Evolutionary conservation across 2,797 vertebrate genomes (phyloP).

Genomic region (Poeciliopsis presidionis): DNA sequence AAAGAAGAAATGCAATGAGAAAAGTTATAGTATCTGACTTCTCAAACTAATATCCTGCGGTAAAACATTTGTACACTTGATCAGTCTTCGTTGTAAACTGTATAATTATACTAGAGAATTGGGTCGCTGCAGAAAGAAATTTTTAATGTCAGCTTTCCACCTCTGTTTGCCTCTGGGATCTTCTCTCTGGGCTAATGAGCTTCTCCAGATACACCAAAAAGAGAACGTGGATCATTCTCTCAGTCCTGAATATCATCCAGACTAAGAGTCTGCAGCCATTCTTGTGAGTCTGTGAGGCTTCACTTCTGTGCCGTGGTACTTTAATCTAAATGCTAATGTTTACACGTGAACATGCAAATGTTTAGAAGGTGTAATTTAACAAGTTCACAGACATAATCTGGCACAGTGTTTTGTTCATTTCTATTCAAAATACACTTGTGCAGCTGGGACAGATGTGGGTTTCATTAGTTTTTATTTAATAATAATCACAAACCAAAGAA

Average conservation of each 20-base stretch:
- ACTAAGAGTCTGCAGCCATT: not conserved
- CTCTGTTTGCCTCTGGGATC: slow-evolving; percentile 8
- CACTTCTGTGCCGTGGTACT: not conserved
- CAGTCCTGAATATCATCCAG: slow-evolving; percentile 9
- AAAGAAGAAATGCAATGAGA: slow-evolving; percentile 29
- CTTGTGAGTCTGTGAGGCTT: not conserved
- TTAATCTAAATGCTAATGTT: slow-evolving; percentile 22
- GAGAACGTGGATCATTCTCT: slow-evolving; percentile 8
- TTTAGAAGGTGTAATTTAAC: slow-evolving; percentile 15
- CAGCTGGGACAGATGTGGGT: not conserved
- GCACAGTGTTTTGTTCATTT: not conserved
- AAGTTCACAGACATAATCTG: not conserved
- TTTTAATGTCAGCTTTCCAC: slow-evolving; percentile 21
- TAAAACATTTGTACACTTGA: slow-evolving; percentile 23
- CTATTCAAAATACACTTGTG: not conserved
- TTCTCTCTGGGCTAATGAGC: slow-evolving; percentile 28
- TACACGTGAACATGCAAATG: slow-evolving; percentile 6
- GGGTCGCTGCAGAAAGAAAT: slow-evolving; percentile 23
- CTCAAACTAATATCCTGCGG: slow-evolving; percentile 34
- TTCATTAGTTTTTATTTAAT: not conserved
- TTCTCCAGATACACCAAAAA: slow-evolving; percentile 9
- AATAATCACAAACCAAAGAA: not conserved
- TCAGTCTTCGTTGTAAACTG: slow-evolving; percentile 29
- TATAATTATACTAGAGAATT: slow-evolving; percentile 39
- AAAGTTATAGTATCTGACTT: slow-evolving; percentile 23